Conservation (phyloP, 2,113 vertebrate genomes). For the Pseudopodoces humilis region DNA sequence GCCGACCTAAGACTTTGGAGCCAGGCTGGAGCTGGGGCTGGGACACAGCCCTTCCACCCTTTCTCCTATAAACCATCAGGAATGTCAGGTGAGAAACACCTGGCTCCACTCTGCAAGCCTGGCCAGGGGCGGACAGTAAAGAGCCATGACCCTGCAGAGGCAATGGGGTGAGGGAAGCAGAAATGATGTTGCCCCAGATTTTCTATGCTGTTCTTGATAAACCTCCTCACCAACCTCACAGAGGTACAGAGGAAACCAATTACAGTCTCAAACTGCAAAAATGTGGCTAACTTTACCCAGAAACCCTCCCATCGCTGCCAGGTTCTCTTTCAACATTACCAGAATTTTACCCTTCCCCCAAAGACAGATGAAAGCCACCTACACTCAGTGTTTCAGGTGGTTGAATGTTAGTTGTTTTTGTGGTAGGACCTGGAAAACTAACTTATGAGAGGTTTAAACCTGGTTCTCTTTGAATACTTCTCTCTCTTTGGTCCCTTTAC, state of each 20-base stretch:
- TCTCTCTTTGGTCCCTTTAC: background rate
- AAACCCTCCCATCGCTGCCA: background rate
- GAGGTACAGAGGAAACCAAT: background rate
- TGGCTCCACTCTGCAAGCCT: background rate
- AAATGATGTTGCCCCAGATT: background rate
- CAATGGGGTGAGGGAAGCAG: background rate
- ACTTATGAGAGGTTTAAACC: background rate
- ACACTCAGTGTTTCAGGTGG: background rate
- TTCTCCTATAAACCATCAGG: background rate
- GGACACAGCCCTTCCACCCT: background rate
- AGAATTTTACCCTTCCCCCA: background rate
- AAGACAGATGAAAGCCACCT: background rate
- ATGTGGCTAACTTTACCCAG: background rate
- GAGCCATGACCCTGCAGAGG: background rate
- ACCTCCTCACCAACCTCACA: background rate
- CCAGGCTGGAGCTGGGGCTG: background rate
- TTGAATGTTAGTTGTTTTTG: background rate
- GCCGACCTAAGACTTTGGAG: background rate
- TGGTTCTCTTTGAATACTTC: background rate
- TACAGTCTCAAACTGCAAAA: background rate
- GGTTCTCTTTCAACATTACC: background rate
- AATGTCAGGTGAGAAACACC: background rate
- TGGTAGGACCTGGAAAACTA: background rate
- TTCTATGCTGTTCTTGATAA: background rate
- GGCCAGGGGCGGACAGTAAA: background rate